Evolutionary conservation across 1,140 invertebrate species (phyloP).

Genomic region (Apis laboriosa): DNA sequence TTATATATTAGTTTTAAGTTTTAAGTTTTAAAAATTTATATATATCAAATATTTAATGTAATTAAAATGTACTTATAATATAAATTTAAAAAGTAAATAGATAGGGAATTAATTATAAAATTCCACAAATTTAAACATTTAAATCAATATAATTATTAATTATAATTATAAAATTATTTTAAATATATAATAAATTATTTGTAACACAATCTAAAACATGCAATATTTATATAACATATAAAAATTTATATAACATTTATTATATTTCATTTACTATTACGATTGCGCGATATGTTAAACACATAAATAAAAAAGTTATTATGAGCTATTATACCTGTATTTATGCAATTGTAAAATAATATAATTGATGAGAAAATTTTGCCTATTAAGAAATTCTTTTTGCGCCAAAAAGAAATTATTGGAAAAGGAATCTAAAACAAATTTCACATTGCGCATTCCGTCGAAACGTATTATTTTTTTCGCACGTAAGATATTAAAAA

Average conservation of each 20-base stretch:
- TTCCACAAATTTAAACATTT: background rate
- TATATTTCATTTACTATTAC: background rate
- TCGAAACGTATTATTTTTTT: conserved; percentile 24
- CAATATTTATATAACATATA: background rate
- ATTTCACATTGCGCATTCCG: conserved; percentile 40
- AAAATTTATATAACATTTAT: background rate
- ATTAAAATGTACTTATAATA: background rate
- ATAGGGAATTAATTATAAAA: background rate
- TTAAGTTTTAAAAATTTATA: background rate
- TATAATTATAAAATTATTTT: background rate
- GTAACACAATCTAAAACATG: background rate
- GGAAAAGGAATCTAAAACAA: conserved; percentile 27
- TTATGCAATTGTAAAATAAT: conserved; percentile 42
- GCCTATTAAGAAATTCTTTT: conserved; percentile 30
- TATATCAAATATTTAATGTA: background rate
- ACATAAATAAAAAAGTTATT: conserved; percentile 9
- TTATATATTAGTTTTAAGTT: too few species aligned
- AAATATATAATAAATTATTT: conserved; percentile 1
- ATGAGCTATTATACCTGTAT: conserved; percentile 20
- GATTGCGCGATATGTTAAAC: background rate
- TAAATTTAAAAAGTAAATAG: background rate
- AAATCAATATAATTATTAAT: background rate
- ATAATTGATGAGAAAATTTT: conserved; percentile 16
- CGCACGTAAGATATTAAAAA: background rate
- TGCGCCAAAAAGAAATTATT: conserved; percentile 48